These are phyloP conservation scores for Ecliptopera silaceata DNA, from an alignment of 2,888 invertebrate genomes.

Conservation along the genomic window DNA sequence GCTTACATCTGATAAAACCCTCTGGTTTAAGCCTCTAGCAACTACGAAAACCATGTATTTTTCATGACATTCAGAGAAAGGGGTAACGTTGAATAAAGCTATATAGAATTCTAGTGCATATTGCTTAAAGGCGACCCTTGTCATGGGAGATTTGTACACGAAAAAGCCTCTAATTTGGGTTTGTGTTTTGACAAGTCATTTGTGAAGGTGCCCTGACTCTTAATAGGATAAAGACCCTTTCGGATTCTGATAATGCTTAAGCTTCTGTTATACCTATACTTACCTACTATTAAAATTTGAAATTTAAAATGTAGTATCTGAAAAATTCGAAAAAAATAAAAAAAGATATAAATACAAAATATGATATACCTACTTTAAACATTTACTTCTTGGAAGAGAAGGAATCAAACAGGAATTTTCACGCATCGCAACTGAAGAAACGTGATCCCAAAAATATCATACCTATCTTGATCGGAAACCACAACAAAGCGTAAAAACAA, in stretches of 20 bases:
- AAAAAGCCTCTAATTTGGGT: slow-evolving; percentile 72
- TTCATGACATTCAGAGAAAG: slow-evolving; percentile 49
- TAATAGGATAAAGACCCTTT: slow-evolving; percentile 40
- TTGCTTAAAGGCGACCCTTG: slow-evolving; percentile 66
- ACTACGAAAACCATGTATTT: slow-evolving; percentile 40
- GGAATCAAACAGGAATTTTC: slow-evolving; percentile 1
- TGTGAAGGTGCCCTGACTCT: slow-evolving; percentile 49
- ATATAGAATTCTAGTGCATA: slow-evolving; percentile 50
- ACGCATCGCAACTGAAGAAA: slow-evolving; percentile 42
- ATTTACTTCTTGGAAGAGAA: not conserved
- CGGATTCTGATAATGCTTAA: slow-evolving; percentile 32
- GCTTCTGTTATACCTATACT: slow-evolving; percentile 15
- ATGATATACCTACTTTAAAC: too few relatives aligned
- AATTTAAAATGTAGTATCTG: too few relatives aligned
- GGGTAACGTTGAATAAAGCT: slow-evolving; percentile 44
- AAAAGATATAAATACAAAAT: too few relatives aligned
- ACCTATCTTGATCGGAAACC: slow-evolving; percentile 70
- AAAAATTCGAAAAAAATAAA: too few relatives aligned
- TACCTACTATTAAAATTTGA: too few relatives aligned
- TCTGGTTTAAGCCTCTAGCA: slow-evolving; percentile 23
- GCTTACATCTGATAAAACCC: slow-evolving; percentile 23
- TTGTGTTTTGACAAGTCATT: slow-evolving; percentile 68
- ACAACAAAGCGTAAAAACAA: slow-evolving; percentile 74
- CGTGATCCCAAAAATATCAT: slow-evolving; percentile 36
- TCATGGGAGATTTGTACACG: slow-evolving; percentile 72